A percentile compares a stretch with the other conserved stretches of the same genome.
phyloP scores from a whole-genome alignment of 2,888 invertebrate species.

The Noctuana brunneofusca region DNA sequence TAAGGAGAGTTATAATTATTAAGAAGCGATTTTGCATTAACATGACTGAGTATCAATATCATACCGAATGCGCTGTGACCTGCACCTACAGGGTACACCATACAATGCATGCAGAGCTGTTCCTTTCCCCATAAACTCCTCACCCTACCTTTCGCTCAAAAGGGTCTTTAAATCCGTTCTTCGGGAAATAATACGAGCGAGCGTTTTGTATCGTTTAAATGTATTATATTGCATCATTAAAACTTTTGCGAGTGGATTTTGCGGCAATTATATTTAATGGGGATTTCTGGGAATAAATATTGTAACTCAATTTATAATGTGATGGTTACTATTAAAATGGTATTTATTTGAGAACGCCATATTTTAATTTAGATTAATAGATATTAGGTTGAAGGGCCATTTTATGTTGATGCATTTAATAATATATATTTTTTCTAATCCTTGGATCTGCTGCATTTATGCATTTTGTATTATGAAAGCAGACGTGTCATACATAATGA shows the following conservation, averaged over 20 bases:
- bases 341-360: no score
- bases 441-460: no score
- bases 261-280: slow-evolving; percentile 28
- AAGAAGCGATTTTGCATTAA: not conserved
- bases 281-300: slow-evolving; percentile 2
- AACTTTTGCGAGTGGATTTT: slow-evolving; percentile 17
- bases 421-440: no score
- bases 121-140: not conserved
- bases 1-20: no score
- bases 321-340: not conserved
- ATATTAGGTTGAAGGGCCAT: no score
- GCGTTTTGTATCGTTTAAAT: slow-evolving; percentile 8
- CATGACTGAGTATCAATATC: not conserved
- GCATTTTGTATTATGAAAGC: no score
- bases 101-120: not conserved
- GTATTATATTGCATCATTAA: slow-evolving; percentile 30
- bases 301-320: not conserved
- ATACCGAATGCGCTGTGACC: not conserved
- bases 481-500: no score
- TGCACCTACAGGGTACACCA: no score
- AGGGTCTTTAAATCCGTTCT: not conserved
- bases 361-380: not conserved
- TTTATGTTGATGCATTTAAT: no score
- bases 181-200: not conserved
- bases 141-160: not conserved